Percentiles rank a stretch among this genome's conserved stretches.
Conservation (phyloP, 2,113 vertebrate species). For the Pluvianellus socialis region DNA sequence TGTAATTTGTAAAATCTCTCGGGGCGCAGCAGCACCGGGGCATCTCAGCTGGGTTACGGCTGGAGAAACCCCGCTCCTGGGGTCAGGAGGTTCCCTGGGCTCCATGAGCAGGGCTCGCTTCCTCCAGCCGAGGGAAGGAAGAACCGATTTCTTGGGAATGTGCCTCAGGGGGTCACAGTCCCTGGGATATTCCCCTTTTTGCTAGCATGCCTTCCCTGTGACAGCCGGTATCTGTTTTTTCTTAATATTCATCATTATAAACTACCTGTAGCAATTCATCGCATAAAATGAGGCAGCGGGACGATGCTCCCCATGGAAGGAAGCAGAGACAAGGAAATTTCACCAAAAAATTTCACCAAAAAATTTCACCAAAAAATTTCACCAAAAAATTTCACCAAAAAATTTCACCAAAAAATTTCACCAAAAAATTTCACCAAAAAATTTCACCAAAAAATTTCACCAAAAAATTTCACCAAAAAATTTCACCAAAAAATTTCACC, state of each 20-base stretch:
- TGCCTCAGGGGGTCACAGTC: not conserved
- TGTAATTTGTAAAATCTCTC: not conserved
- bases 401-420: not conserved
- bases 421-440: not conserved
- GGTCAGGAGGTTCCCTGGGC: not conserved
- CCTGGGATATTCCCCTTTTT: not conserved
- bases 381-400: not conserved
- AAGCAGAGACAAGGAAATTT: not conserved
- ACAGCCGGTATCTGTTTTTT: not conserved
- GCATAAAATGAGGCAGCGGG: not conserved
- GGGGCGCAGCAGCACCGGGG: not conserved
- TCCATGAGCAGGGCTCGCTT: rapidly evolving
- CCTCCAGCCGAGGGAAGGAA: not conserved
- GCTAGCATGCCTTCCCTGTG: not conserved
- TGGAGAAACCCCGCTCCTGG: not conserved
- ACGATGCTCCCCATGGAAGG: not conserved
- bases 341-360: not conserved
- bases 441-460: not conserved
- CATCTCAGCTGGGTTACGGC: not conserved
- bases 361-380: not conserved
- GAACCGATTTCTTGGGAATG: not conserved
- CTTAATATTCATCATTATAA: not conserved
- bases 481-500: not conserved
- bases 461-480: not conserved
- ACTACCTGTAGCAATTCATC: not conserved